A percentile compares a stretch with the other conserved stretches of the same genome.
phyloP scores from a whole-genome alignment of 2,797 vertebrate genomes.

The Cirrhinus molitorella region DNA sequence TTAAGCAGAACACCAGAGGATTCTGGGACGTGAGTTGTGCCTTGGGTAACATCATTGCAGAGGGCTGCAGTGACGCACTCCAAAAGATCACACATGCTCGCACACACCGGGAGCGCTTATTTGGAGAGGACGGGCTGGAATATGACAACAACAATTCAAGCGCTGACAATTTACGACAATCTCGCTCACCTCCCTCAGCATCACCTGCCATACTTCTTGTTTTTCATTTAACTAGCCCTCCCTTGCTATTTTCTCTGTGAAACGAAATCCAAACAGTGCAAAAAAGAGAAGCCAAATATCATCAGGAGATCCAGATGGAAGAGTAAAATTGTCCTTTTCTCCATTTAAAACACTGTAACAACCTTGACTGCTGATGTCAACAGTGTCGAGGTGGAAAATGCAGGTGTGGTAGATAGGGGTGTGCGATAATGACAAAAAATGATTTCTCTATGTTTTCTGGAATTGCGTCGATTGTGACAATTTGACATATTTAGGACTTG shows the following conservation, averaged over 20 bases:
- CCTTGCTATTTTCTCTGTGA: background rate
- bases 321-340: background rate
- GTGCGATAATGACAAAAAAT: too few relatives aligned
- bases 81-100: conserved; percentile 28
- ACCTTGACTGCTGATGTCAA: background rate
- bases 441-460: too few relatives aligned
- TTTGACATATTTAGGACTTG: too few relatives aligned
- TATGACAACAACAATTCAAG: conserved; percentile 49
- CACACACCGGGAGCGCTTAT: conserved; percentile 38
- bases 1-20: conserved; percentile 43
- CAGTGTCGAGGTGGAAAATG: background rate
- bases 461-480: too few relatives aligned
- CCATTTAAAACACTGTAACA: background rate
- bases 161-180: conserved; percentile 33
- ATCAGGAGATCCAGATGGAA: background rate
- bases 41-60: conserved; percentile 54
- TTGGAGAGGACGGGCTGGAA: conserved; percentile 21
- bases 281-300: conserved; percentile 11
- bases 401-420: background rate
- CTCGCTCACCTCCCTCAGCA: conserved; percentile 1
- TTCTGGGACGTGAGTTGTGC: conserved; percentile 45
- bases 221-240: background rate
- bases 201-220: conserved; percentile 17
- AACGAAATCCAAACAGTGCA: background rate
- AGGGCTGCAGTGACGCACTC: conserved; percentile 50